Conservation (phyloP, 2,113 vertebrate species). For the Panurus biarmicus region DNA sequence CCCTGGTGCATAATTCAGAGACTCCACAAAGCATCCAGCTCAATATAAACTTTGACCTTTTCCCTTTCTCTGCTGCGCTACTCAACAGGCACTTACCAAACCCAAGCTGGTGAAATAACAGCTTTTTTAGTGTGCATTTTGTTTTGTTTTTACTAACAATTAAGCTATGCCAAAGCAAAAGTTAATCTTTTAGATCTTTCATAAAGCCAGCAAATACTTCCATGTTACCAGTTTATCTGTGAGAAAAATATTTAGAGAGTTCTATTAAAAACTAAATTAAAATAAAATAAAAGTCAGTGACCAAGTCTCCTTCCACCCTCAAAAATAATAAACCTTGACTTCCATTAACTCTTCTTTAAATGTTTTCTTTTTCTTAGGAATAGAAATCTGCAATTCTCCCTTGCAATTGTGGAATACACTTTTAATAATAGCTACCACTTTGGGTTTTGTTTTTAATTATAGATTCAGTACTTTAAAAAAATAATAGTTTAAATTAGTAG, state of each 20-base stretch:
- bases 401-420: not conserved
- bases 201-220: conserved; percentile 19
- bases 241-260: not conserved
- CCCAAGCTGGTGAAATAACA: conserved; percentile 22
- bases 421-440: not conserved
- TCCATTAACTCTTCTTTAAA: not conserved
- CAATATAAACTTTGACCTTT: conserved; percentile 42
- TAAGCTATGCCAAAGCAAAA: conserved; percentile 2
- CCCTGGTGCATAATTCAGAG: not conserved
- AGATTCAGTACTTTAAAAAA: not conserved
- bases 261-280: conserved; percentile 27
- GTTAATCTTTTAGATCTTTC: not conserved
- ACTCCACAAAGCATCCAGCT: not conserved
- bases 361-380: not conserved
- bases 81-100: conserved; percentile 14
- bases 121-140: not conserved
- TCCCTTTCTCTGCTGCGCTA: conserved; percentile 18
- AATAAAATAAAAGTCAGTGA: not conserved
- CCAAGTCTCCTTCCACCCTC: not conserved
- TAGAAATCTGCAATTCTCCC: not conserved
- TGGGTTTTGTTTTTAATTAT: not conserved
- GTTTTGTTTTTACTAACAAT: not conserved
- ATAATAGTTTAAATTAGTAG: not conserved
- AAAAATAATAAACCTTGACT: not conserved
- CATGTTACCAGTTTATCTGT: not conserved